phyloP scores from a whole-genome alignment of 2,797 vertebrate species.

The Enteromius viviparus region DNA sequence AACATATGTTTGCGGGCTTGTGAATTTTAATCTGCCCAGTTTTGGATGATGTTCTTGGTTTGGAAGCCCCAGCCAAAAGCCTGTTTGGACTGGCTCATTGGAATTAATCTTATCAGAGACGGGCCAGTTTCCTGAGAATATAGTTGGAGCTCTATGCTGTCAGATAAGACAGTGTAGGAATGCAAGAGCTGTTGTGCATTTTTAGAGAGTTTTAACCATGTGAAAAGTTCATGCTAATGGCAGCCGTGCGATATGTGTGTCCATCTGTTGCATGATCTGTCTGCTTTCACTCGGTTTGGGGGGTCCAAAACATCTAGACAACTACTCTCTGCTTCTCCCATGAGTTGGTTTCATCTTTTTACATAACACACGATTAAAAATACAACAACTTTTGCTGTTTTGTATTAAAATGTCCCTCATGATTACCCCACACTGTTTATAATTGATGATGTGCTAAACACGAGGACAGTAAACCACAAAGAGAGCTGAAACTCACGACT shows the following conservation, averaged over 20 bases:
- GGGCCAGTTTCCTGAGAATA: slow-evolving; percentile 54
- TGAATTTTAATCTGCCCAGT: slow-evolving; percentile 49
- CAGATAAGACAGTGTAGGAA: slow-evolving; percentile 44
- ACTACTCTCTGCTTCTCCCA: slow-evolving; percentile 40
- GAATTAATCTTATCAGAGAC: slow-evolving; percentile 56
- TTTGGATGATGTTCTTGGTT: slow-evolving; percentile 46
- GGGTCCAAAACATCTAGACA: slow-evolving; percentile 8
- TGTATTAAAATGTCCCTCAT: slow-evolving; percentile 24
- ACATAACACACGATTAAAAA: slow-evolving; percentile 45
- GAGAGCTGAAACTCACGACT: slow-evolving; percentile 10
- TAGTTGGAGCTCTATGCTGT: slow-evolving; percentile 24
- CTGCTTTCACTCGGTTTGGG: slow-evolving; percentile 8
- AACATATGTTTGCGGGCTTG: slow-evolving; percentile 36
- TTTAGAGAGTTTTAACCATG: background rate
- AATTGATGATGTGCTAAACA: slow-evolving; percentile 51
- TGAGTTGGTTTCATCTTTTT: slow-evolving; percentile 26
- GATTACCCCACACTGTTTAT: slow-evolving; percentile 43
- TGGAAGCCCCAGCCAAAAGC: slow-evolving; percentile 45
- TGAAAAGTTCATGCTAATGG: slow-evolving; percentile 2
- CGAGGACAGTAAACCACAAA: background rate
- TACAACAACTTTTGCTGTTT: slow-evolving; percentile 43
- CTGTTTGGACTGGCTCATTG: slow-evolving; percentile 48
- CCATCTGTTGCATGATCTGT: slow-evolving; percentile 19
- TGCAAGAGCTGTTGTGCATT: background rate
- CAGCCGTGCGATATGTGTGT: background rate